These are phyloP conservation scores for Sebastes steindachneri DNA, from an alignment of 2,797 vertebrate species.

Conservation along the genomic window DNA sequence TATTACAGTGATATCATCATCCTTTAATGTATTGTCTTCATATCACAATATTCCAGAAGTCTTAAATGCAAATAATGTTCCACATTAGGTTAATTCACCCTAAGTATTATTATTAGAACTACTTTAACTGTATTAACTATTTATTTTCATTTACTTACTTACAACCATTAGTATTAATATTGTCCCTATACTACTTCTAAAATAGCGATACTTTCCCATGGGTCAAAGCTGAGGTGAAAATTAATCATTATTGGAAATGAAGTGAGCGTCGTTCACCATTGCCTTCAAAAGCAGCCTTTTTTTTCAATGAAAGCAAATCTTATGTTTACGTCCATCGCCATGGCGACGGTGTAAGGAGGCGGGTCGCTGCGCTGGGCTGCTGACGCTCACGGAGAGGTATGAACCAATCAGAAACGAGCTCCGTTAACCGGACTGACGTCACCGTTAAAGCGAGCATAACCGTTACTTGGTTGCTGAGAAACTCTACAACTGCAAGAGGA, in stretches of 20 bases:
- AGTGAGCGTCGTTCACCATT: not conserved
- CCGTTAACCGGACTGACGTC: conserved; percentile 71
- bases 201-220: not conserved
- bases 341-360: conserved; percentile 72
- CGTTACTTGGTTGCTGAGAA: conserved; percentile 74
- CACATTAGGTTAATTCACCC: no score
- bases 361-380: not conserved
- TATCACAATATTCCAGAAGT: no score
- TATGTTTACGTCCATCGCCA: conserved; percentile 82
- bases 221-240: no score
- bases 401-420: conserved; percentile 70
- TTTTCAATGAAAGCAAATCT: conserved; percentile 47
- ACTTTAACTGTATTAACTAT: not conserved
- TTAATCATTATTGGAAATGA: not conserved
- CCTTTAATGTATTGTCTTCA: no score
- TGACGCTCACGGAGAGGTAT: conserved; percentile 56
- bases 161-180: not conserved
- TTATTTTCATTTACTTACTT: not conserved
- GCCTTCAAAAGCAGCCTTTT: conserved; percentile 9
- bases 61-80: no score
- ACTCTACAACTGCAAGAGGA: conserved; percentile 60
- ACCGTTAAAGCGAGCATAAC: conserved; percentile 80
- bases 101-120: no score
- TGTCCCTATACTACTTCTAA: not conserved
- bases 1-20: no score